Evolutionary conservation across 2,888 invertebrate species (phyloP).

Genomic region (Torymus auratus): DNA sequence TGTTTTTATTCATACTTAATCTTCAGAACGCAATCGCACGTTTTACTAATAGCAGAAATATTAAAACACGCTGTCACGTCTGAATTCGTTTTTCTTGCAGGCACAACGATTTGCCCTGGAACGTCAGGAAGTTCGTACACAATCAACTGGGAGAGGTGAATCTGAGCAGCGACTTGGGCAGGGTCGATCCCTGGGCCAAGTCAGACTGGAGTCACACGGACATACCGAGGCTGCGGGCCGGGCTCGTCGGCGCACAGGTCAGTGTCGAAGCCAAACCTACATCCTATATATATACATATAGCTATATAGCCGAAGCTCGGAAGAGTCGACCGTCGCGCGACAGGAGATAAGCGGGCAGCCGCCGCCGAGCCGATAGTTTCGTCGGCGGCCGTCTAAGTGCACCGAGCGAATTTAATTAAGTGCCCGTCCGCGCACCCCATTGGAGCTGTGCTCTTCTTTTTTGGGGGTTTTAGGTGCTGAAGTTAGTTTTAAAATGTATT

Average conservation of each 20-base stretch:
- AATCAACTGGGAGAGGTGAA: slow-evolving; percentile 79
- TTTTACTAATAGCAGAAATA: no score
- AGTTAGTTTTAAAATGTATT: no score
- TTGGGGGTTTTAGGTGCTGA: no score
- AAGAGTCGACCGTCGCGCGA: no score
- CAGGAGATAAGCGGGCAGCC: slow-evolving; percentile 9
- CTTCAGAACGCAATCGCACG: no score
- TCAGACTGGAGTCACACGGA: slow-evolving; percentile 96
- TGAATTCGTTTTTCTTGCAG: slow-evolving; percentile 65
- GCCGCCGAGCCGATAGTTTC: not conserved
- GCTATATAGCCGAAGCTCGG: not conserved
- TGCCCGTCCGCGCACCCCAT: no score
- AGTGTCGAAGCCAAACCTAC: slow-evolving; percentile 56
- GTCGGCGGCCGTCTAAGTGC: not conserved
- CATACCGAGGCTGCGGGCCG: slow-evolving; percentile 88
- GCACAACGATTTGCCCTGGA: slow-evolving; percentile 94
- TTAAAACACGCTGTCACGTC: not conserved
- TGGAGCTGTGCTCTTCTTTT: no score
- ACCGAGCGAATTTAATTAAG: no score
- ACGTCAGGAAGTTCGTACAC: slow-evolving; percentile 91
- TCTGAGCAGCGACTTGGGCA: slow-evolving; percentile 77
- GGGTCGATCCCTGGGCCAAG: slow-evolving; percentile 88
- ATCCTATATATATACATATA: not conserved
- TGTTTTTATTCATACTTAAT: no score
- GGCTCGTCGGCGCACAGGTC: slow-evolving; percentile 91